Base-by-base conservation (phyloP, 2,888 invertebrate species). In the Caradrina clavipalpis region DNA sequence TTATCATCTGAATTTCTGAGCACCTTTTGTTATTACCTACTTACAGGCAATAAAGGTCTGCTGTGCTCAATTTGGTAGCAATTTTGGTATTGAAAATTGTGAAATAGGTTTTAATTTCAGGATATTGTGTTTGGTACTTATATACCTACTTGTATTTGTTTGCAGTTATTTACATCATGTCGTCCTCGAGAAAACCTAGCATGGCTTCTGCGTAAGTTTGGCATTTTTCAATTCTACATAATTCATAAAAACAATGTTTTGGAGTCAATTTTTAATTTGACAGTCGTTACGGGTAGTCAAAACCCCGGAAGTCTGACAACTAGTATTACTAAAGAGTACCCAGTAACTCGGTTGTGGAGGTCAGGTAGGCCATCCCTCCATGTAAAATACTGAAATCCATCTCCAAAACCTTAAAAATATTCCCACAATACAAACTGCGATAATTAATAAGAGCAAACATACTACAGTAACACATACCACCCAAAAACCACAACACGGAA, bases 21-120 rank as follows among this genome's bases (percentile, higher is more conserved):
- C 51, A 80, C 73, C 83, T 76, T 78, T 84, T 80, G 81, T 83
- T 84, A 76, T 80, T 63, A 63, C 61, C 35, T 68, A 59, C 26
- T 26, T 3, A 26, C 47, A 39, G 51, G 50, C 68, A 67, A 72
- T 80, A 68, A 73, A 64, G 39, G 57, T 60, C 54, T 59, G 35
- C 15, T 56, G 63, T 59, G 70, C n/a, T n/a, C 39, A 60, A 69
- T 73, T 65, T 50, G 50, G 42, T 58, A 58, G 68, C 47, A 31
- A 65, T 68, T 70, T 78, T 78, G 53, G 19, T 68, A 81, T 62
- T 62, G 49, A 56, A 59, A 65, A 67, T 73, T 69, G 49, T 35
- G 61, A 56, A 74, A 62, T 60, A 65, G 60, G 39, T 70, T 74
- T 72, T 49, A 55, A 51, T 61, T 74, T 70, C 74, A 31, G 17